Evolutionary conservation across 1,140 invertebrate genomes (phyloP).

Genomic region (Drosophila lini): DNA sequence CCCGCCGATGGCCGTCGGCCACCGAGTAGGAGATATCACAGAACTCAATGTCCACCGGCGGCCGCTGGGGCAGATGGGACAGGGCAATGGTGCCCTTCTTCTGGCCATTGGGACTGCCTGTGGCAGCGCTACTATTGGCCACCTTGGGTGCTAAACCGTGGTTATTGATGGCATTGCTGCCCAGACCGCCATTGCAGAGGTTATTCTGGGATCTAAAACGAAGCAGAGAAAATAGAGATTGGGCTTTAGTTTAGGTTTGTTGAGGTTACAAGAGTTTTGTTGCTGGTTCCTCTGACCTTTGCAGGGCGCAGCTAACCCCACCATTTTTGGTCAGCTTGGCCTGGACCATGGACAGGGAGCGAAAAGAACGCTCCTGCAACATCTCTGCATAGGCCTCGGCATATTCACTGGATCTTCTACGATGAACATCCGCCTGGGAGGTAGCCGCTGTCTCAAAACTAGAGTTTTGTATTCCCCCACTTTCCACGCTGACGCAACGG

Average conservation of each 20-base stretch:
- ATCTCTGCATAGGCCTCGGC: constrained; percentile 53
- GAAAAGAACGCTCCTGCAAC: constrained; percentile 32
- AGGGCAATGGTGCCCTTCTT: constrained; percentile 87
- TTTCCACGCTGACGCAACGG: constrained; percentile 43
- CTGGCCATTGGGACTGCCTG: constrained; percentile 86
- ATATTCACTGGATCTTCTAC: constrained; percentile 45
- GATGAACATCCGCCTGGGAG: background rate
- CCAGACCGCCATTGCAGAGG: constrained; percentile 88
- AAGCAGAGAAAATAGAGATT: background rate
- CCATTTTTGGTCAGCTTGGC: constrained; percentile 75
- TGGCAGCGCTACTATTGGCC: constrained; percentile 85
- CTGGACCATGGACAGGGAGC: constrained; percentile 67
- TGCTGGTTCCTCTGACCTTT: constrained; percentile 18
- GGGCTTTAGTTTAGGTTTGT: background rate
- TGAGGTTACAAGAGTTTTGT: background rate
- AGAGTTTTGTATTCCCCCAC: constrained; percentile 51
- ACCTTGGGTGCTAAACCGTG: constrained; percentile 87
- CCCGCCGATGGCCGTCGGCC: constrained; percentile 91
- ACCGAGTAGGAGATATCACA: constrained; percentile 93
- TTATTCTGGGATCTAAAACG: constrained; percentile 89
- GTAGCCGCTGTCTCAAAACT: constrained; percentile 26
- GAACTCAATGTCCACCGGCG: constrained; percentile 95
- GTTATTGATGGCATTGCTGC: constrained; percentile 83
- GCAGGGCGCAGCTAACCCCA: constrained; percentile 65
- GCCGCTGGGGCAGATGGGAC: constrained; percentile 91